Base-by-base conservation (phyloP, 2,113 vertebrate genomes). In the Garra rufa region DNA sequence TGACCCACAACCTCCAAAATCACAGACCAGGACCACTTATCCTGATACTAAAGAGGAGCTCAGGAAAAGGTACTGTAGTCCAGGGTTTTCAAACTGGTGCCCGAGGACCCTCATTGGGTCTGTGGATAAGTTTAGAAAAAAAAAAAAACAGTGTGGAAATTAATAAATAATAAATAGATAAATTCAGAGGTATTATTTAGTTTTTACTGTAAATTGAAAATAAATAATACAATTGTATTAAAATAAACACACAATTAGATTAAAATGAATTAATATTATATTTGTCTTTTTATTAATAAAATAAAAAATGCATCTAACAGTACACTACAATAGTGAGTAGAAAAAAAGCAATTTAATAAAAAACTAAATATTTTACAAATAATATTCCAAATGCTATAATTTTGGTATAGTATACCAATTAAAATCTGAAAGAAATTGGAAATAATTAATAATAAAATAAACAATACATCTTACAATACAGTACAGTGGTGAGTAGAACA, bases 41-140 rank as follows among this genome's bases (percentile, higher is more conserved):
- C 84, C 92, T 0, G 88, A 89, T 38, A 82, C 86, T 11, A 93
- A 95, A 26, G 94, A 96, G 30, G 95, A 96, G 1, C 85, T 94
- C 4, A 95, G 95, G 75, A 95, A 57, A 65, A 97, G 95, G 97
- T 98, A 73, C 89, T 94, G 85, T 6, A 19, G 57, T 15, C 10
- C 19, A 24, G 9, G 1, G 2, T 11, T n/a, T 41, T 41, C 19
- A 70, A 69, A n/a, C 10, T 41, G 67, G 7, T 14, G 61, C 28
- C 6, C 38, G 43, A 9, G 14, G 43, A 71, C 21, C 69, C 10
- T n/a, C 4, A 55, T 17, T 7, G 50, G 50, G 17, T 67, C 30
- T 19, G 1, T 21, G 4, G 30, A 69, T 38, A 69, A 11, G 30
- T 21, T 21, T 38, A 11, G 28, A 17, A 14, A 17, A 65, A 30